Percentiles rank a stretch among this genome's conserved stretches.
These are phyloP conservation scores for Ancistrus triradiatus DNA, from an alignment of 2,113 vertebrate species.

Conservation along the genomic window DNA sequence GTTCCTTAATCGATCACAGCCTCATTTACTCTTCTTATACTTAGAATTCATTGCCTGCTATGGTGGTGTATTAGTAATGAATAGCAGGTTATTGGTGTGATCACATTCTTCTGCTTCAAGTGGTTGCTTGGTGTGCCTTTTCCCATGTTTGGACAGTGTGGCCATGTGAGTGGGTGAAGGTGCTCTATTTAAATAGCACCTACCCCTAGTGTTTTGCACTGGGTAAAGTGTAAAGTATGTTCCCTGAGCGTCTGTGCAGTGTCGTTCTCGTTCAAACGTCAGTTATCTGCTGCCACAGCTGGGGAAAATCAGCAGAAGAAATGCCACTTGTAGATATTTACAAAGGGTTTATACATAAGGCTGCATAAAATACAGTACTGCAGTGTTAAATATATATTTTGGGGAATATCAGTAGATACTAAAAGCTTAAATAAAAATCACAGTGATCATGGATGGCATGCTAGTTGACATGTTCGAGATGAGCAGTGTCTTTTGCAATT, in stretches of 20 bases:
- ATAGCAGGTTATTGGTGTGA: conserved; percentile 6
- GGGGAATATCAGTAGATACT: not conserved
- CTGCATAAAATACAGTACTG: not conserved
- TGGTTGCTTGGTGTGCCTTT: not conserved
- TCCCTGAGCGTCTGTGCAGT: no score
- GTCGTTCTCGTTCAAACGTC: not conserved
- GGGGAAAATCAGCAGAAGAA: no score
- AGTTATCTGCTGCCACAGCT: not conserved
- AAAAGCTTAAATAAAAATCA: not conserved
- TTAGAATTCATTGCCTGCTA: not conserved
- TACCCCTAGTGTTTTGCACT: not conserved
- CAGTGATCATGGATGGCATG: no score
- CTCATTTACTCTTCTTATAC: not conserved
- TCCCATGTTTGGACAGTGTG: not conserved
- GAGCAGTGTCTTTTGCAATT: not conserved
- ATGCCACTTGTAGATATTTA: not conserved
- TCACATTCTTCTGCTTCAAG: not conserved
- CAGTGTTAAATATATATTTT: not conserved
- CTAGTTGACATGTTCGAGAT: no score
- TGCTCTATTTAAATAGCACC: not conserved
- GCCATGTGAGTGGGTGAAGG: not conserved
- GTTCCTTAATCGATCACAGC: not conserved
- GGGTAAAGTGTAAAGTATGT: no score
- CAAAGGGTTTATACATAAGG: not conserved
- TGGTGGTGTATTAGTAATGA: not conserved